phyloP scores from a whole-genome alignment of 2,797 vertebrate species.

The Leptoclinus maculatus region DNA sequence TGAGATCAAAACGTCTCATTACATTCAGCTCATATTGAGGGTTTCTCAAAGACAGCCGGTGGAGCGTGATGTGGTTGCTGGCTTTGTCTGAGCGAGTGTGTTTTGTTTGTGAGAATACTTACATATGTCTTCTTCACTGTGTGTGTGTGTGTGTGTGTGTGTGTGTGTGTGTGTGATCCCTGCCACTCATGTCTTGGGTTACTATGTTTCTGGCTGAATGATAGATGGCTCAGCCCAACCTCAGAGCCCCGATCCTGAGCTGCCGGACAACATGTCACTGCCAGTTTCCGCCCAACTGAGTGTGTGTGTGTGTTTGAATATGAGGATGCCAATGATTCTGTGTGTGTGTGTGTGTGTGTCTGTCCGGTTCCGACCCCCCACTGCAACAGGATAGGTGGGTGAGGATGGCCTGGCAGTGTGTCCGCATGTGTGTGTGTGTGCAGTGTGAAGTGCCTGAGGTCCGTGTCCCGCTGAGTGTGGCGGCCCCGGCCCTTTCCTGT shows the following conservation, averaged over 20 bases:
- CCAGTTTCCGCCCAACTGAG: slow-evolving; percentile 77
- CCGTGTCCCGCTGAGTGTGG: slow-evolving; percentile 77
- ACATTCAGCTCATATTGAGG: slow-evolving; percentile 26
- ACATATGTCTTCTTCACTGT: slow-evolving; percentile 35
- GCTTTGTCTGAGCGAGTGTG: slow-evolving; percentile 27
- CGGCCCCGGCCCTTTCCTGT: slow-evolving; percentile 78
- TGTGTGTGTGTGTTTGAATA: slow-evolving; percentile 54
- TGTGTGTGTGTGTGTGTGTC: slow-evolving; percentile 36
- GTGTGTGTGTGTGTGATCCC: slow-evolving; percentile 57
- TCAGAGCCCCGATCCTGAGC: slow-evolving; percentile 71
- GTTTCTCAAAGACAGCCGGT: slow-evolving; percentile 18
- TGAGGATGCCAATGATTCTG: slow-evolving; percentile 38
- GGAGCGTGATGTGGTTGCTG: slow-evolving; percentile 18
- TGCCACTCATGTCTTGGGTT: slow-evolving; percentile 84
- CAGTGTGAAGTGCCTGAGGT: slow-evolving; percentile 56
- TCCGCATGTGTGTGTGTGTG: slow-evolving; percentile 48
- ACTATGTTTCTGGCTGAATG: slow-evolving; percentile 81
- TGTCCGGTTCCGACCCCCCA: slow-evolving; percentile 66
- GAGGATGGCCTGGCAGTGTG: slow-evolving; percentile 60
- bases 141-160: slow-evolving; percentile 44
- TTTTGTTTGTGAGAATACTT: slow-evolving; percentile 51
- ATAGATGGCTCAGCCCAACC: slow-evolving; percentile 84
- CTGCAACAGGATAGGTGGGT: slow-evolving; percentile 78
- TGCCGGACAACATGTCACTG: slow-evolving; percentile 79
- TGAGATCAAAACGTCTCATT: slow-evolving; percentile 49